Conservation (phyloP, 53 echinoderm and acorn worm genomes). For the Hippasteria phrygiana region DNA sequence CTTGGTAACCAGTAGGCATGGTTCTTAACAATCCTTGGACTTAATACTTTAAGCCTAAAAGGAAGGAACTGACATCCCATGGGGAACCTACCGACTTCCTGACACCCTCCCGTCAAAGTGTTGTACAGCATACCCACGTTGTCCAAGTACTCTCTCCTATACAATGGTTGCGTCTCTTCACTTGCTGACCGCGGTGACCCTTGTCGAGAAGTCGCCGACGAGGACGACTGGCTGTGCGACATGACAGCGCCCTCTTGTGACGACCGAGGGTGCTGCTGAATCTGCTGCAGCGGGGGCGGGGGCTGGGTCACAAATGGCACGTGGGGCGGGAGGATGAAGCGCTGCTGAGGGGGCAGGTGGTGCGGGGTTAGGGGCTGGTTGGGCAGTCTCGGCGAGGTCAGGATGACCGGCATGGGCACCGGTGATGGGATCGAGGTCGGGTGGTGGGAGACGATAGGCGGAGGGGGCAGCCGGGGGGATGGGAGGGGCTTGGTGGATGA, state of each 20-base stretch:
- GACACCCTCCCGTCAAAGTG: constrained; percentile 81
- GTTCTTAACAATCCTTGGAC: too few relatives aligned
- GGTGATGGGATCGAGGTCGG: constrained; percentile 47
- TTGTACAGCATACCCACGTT: constrained; percentile 76
- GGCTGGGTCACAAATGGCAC: constrained; percentile 49
- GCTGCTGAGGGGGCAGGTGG: constrained; percentile 57
- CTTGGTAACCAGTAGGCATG: too few relatives aligned
- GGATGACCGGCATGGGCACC: constrained; percentile 65
- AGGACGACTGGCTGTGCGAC: constrained; percentile 25
- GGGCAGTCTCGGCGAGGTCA: constrained; percentile 49
- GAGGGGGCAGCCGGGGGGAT: constrained; percentile 35
- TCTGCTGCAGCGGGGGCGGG: constrained; percentile 40
- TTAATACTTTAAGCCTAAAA: too few relatives aligned
- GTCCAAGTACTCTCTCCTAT: constrained; percentile 75
- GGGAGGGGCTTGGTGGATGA: constrained; percentile 45
- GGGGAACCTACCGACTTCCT: constrained; percentile 89
- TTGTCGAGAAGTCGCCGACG: constrained; percentile 56
- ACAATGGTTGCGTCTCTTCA: constrained; percentile 34
- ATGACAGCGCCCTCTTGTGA: constrained; percentile 47
- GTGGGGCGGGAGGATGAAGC: constrained; percentile 58
- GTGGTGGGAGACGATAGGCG: constrained; percentile 16
- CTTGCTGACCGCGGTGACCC: constrained; percentile 53
- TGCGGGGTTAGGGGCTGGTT: constrained; percentile 34
- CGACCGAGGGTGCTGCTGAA: constrained; percentile 33
- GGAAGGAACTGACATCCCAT: too few relatives aligned